Evolutionary conservation across 2,797 vertebrate genomes (phyloP).

Genomic region (Melanogrammus aeglefinus): DNA sequence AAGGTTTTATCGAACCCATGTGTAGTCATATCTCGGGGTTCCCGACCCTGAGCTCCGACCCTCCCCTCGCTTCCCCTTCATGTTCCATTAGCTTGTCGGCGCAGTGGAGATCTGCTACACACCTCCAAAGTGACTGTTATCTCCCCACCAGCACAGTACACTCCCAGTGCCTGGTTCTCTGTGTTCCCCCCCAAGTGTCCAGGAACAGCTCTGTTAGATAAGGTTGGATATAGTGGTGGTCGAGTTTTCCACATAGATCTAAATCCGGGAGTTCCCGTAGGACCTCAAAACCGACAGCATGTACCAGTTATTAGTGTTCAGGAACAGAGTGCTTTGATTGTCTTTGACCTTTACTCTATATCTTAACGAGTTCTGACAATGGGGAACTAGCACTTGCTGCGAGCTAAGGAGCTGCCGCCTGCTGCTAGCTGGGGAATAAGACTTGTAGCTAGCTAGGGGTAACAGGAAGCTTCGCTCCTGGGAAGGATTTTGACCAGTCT

Average conservation of each 20-base stretch:
- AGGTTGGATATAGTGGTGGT: background rate
- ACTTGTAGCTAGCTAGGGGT: background rate
- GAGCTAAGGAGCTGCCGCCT: too few relatives aligned
- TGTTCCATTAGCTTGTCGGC: conserved; percentile 53
- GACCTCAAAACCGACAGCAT: background rate
- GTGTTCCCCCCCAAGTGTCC: background rate
- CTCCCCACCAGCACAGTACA: background rate
- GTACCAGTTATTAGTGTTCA: background rate
- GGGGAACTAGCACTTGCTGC: too few relatives aligned
- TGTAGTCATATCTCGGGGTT: conserved; percentile 68
- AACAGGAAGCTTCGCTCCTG: background rate
- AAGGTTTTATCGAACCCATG: conserved; percentile 59
- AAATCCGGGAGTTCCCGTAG: background rate
- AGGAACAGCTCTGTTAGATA: background rate
- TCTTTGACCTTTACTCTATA: background rate
- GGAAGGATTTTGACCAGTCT: background rate
- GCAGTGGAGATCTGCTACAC: conserved; percentile 28
- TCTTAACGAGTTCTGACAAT: background rate
- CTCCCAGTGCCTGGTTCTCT: conserved; percentile 10
- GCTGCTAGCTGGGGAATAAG: too few relatives aligned
- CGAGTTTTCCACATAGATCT: background rate
- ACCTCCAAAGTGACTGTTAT: conserved; percentile 18
- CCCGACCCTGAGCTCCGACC: conserved; percentile 53
- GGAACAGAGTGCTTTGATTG: background rate
- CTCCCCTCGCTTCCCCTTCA: conserved; percentile 59